Evolutionary conservation across 2,797 vertebrate genomes (phyloP).

Genomic region (Lutjanus campechanus): DNA sequence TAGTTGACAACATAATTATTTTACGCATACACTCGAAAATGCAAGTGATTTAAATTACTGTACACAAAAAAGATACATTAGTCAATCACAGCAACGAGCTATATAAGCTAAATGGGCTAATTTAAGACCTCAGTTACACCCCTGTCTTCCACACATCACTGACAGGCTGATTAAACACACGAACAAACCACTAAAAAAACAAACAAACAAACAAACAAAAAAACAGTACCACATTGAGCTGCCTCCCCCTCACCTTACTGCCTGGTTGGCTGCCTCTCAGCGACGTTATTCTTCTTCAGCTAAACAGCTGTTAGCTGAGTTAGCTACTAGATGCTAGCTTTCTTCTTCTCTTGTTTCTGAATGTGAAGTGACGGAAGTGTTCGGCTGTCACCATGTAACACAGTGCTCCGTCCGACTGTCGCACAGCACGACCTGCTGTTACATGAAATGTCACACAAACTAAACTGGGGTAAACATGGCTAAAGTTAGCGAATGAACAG

Average conservation of each 20-base stretch:
- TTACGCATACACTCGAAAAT: neutral
- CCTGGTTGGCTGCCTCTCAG: slow-evolving; percentile 41
- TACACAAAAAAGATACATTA: neutral
- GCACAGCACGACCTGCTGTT: neutral
- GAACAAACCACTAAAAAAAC: neutral
- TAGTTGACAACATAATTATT: neutral
- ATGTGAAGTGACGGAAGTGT: neutral
- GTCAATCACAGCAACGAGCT: neutral
- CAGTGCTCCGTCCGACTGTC: neutral
- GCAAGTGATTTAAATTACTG: neutral
- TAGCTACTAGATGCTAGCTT: slow-evolving; percentile 29
- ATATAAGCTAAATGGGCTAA: neutral
- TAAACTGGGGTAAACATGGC: neutral
- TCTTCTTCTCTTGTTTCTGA: slow-evolving; percentile 15
- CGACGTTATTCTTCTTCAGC: slow-evolving; percentile 37
- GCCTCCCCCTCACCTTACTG: slow-evolving; percentile 52
- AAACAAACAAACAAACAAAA: no score
- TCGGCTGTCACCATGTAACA: neutral
- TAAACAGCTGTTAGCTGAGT: slow-evolving; percentile 61
- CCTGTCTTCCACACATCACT: neutral
- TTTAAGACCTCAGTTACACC: fast-evolving
- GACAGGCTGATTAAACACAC: neutral
- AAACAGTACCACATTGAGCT: neutral
- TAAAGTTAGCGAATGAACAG: slow-evolving; percentile 12
- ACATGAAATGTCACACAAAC: neutral